A percentile compares a stretch with the other conserved stretches of the same genome.
Conservation (phyloP, 2,797 vertebrate genomes). For the Crossoptilon crossoptilon region DNA sequence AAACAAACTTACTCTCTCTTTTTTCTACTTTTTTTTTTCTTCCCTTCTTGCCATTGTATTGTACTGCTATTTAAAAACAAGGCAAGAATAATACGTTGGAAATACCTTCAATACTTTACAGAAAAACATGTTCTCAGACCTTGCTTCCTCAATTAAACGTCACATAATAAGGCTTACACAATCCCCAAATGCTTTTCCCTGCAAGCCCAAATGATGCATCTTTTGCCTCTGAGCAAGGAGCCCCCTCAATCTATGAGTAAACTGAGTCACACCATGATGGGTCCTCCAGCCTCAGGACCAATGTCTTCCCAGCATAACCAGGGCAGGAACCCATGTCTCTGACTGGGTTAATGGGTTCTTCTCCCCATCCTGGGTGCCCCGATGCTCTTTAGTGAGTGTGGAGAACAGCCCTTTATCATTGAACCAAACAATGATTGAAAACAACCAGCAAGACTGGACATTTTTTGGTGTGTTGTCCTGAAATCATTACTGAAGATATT, state of each 20-base stretch:
- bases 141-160: background rate
- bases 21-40: background rate
- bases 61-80: background rate
- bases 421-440: background rate
- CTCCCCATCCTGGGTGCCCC: background rate
- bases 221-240: background rate
- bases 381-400: background rate
- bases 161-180: background rate
- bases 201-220: background rate
- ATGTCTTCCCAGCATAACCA: background rate
- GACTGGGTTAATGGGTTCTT: background rate
- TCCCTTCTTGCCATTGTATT: background rate
- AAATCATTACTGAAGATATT: background rate
- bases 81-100: background rate
- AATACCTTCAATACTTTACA: conserved; percentile 9
- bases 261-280: accelerated
- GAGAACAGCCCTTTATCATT: background rate
- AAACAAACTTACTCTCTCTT: background rate
- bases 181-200: background rate
- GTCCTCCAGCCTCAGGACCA: accelerated
- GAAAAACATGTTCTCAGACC: background rate
- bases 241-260: background rate
- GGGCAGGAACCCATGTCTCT: background rate
- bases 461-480: accelerated
- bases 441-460: background rate